phyloP scores from a whole-genome alignment of 23 tunicate species.

The Botrylloides violaceus region DNA sequence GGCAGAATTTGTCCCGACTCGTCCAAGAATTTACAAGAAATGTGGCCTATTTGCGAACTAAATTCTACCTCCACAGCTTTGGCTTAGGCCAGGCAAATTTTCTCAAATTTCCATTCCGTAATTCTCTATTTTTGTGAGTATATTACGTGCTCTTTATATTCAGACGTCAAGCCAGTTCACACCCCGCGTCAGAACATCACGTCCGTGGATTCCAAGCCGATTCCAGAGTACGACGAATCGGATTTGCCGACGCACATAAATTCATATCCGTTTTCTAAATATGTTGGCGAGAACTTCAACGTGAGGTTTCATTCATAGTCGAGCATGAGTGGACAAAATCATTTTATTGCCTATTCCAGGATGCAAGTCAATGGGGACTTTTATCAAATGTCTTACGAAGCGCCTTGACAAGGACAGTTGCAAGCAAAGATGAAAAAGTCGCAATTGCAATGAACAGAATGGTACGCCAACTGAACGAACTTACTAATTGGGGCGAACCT shows the following conservation, averaged over 20 bases:
- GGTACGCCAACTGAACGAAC: slow-evolving; percentile 11
- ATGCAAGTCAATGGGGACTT: slow-evolving; percentile 1
- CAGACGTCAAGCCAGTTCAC: slow-evolving; percentile 4
- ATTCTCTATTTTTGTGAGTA: too few relatives aligned
- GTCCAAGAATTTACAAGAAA: too few relatives aligned
- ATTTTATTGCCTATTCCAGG: neutral
- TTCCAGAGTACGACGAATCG: neutral
- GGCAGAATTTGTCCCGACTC: too few relatives aligned
- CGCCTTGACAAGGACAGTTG: neutral
- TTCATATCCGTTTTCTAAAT: slow-evolving; percentile 10
- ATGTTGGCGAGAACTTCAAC: slow-evolving; percentile 9
- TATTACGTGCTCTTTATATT: too few relatives aligned
- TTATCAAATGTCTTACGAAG: neutral
- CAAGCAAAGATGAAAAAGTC: neutral
- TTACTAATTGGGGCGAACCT: too few relatives aligned
- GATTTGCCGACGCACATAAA: slow-evolving; percentile 16
- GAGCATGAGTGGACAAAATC: neutral
- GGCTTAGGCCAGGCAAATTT: too few relatives aligned
- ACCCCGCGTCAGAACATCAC: slow-evolving; percentile 4
- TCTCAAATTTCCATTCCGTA: too few relatives aligned
- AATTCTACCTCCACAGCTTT: too few relatives aligned
- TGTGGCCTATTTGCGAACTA: too few relatives aligned
- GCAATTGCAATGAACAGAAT: slow-evolving; percentile 9
- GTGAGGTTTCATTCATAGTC: slow-evolving; percentile 7
- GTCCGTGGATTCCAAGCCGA: neutral